A percentile compares a stretch with the other conserved stretches of the same genome.
These are phyloP conservation scores for Panagrolaimus sp. DNA, from an alignment of 1,140 invertebrate species.

Conservation along the genomic window DNA sequence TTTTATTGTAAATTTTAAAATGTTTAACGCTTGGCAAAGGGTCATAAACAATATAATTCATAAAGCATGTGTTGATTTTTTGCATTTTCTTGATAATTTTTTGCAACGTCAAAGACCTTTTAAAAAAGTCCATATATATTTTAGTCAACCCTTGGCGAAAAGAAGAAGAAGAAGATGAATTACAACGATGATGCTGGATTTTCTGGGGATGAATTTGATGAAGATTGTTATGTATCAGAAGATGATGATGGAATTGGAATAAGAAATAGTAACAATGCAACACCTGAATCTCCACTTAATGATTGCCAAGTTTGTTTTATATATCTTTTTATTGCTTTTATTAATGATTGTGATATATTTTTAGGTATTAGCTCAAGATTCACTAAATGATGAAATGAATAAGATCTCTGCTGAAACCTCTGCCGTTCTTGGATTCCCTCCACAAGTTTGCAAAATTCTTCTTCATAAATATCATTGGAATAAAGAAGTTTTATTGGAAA, in stretches of 20 bases:
- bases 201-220: not conserved
- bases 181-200: conserved; percentile 13
- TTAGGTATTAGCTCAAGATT: conserved; percentile 30
- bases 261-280: not conserved
- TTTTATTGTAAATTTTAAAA: too few relatives aligned
- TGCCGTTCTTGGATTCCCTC: conserved; percentile 31
- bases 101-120: too few relatives aligned
- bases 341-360: conserved; percentile 16
- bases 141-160: too few relatives aligned
- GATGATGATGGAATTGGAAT: conserved; percentile 10
- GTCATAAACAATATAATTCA: too few relatives aligned
- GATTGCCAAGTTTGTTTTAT: conserved; percentile 1
- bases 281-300: not conserved
- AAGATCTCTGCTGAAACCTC: conserved; percentile 38
- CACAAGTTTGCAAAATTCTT: conserved; percentile 33
- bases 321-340: not conserved
- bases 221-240: not conserved
- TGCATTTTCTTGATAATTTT: too few relatives aligned
- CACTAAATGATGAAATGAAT: conserved; percentile 35
- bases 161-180: too few relatives aligned
- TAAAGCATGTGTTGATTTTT: too few relatives aligned
- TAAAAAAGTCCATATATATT: too few relatives aligned
- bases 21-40: too few relatives aligned
- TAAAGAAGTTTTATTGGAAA: conserved; percentile 39
- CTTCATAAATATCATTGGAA: conserved; percentile 46